These are phyloP conservation scores for Merluccius polli DNA, from an alignment of 2,797 vertebrate species.

Conservation along the genomic window DNA sequence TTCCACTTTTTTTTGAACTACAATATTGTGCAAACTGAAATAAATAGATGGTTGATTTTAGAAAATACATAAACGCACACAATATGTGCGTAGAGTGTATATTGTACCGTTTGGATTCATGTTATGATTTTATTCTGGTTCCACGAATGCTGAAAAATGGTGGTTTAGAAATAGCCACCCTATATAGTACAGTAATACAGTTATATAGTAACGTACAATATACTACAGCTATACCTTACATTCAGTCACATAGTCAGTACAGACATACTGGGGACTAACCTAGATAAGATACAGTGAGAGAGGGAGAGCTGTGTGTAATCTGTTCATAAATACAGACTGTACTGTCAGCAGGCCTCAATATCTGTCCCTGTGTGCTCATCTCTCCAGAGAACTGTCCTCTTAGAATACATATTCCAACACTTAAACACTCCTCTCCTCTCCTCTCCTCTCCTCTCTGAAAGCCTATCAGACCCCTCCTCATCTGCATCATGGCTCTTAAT, in stretches of 20 bases:
- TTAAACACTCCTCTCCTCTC: not conserved
- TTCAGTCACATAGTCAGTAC: not conserved
- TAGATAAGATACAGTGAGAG: not conserved
- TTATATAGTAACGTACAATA: not conserved
- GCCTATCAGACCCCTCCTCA: constrained; percentile 29
- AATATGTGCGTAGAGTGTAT: too few species aligned
- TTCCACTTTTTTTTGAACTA: too few species aligned
- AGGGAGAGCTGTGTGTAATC: not conserved
- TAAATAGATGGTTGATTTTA: too few species aligned
- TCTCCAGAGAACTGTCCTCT: not conserved
- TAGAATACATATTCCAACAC: constrained; percentile 1
- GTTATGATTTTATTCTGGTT: too few species aligned
- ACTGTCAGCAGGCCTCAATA: not conserved
- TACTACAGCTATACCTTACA: not conserved
- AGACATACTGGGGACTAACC: not conserved
- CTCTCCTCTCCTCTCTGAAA: constrained; percentile 12
- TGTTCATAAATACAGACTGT: not conserved
- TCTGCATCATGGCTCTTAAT: constrained; percentile 52
- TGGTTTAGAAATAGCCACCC: too few species aligned
- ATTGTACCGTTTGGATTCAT: too few species aligned
- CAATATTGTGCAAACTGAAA: too few species aligned
- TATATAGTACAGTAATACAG: not conserved
- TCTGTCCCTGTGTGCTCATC: not conserved
- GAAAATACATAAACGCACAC: too few species aligned
- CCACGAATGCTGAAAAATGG: too few species aligned